Base-by-base conservation (phyloP, 1,140 invertebrate species). In the Apolygus lucorum region DNA sequence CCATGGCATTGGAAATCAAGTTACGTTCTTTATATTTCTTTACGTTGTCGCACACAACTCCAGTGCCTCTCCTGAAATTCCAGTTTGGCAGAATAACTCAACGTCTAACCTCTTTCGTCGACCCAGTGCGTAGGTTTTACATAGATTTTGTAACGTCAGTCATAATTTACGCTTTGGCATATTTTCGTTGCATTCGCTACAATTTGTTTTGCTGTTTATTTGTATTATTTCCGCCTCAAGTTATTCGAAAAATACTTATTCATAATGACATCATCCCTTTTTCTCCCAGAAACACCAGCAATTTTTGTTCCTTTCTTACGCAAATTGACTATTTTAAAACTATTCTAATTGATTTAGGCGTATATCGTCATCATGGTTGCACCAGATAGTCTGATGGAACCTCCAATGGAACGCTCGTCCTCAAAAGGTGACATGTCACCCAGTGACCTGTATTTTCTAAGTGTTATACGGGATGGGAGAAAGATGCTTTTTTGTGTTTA, bases 301-400 rank as follows among this genome's bases (percentile, higher is more conserved):
- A 11, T 49, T 49, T 49, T 49, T 49, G 8, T 49, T 11, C 17
- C 34, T 11, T 49, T 49, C 17, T 11, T 11, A 49, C 17, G 8
- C 17, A 49, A 49, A 49, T 49, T 49, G 34, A 29, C 25, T 62
- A 68, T 28, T 68, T 59, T 49, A 17, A 49, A 49, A 49, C 34
- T 49, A 8, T 49, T 49, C 17, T 49, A 17, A 68, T 68, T 68
- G 68, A 34, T 68, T 68, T 68, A 68, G 68, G 68, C 28, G 11
- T n/a, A n/a, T 52, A 69, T 25, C 49, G 52, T 65, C 63, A 66
- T 66, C 29, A 70, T 70, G 69, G 69, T 70, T 34, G 69, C 69
- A 24, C 69, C 69, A 29, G 69, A 70, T 70, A 70, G 52, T 49
- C 63, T 70, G 69, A 59, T 66, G 63, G 69, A 70, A 34, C 63